Conservation (phyloP, 2,797 vertebrate genomes). For the Percopsis omiscomaycus region DNA sequence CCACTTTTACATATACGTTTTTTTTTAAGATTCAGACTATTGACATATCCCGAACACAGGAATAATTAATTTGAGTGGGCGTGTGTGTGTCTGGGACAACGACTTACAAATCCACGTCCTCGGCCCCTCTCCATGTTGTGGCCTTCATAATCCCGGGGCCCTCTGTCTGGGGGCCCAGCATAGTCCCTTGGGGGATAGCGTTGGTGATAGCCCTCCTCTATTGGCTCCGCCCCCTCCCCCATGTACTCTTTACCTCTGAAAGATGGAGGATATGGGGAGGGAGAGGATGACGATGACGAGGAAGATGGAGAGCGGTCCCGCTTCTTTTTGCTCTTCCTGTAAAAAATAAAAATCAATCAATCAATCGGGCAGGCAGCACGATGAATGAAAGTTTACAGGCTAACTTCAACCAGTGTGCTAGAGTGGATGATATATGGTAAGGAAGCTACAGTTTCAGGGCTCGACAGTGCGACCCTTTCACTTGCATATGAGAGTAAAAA, state of each 20-base stretch:
- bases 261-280: conserved; percentile 79
- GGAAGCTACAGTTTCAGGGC: no score
- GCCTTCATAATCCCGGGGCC: conserved; percentile 66
- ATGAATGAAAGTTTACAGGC: background rate
- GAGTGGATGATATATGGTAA: no score
- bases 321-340: conserved; percentile 92
- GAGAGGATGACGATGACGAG: conserved; percentile 89
- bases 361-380: background rate
- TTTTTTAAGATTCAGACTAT: no score
- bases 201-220: conserved; percentile 84
- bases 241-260: conserved; percentile 79
- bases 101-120: conserved; percentile 92
- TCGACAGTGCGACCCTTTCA: no score
- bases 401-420: no score
- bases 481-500: no score
- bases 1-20: no score
- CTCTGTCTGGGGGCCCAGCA: conserved; percentile 61
- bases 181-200: conserved; percentile 90
- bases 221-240: conserved; percentile 85
- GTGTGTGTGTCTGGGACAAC: background rate
- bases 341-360: background rate
- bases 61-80: background rate
- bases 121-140: conserved; percentile 64
- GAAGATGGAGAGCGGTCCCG: conserved; percentile 93
- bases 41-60: background rate